Percentiles rank a stretch among this genome's conserved stretches.
These are phyloP conservation scores for Acipenser transmontanus DNA, from an alignment of 2,797 vertebrate species.

Conservation along the genomic window DNA sequence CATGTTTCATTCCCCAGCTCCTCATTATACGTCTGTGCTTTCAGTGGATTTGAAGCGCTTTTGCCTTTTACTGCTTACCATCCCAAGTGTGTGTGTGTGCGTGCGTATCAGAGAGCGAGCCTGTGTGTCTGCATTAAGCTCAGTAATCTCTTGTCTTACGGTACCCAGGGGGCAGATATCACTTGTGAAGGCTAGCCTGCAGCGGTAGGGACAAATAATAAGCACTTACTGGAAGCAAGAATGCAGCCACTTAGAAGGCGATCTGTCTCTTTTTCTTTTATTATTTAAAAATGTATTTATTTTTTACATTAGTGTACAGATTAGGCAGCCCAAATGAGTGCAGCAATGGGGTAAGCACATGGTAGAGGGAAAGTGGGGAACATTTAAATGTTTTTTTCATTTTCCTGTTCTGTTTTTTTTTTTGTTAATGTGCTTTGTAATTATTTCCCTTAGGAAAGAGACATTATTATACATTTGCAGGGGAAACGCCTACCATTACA, in stretches of 20 bases:
- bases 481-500: no score
- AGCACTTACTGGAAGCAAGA: background rate
- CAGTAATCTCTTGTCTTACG: slow-evolving; percentile 6
- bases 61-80: slow-evolving; percentile 18
- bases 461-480: no score
- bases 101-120: no score
- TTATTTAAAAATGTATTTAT: background rate
- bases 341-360: background rate
- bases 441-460: slow-evolving; percentile 4
- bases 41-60: slow-evolving; percentile 16
- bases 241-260: background rate
- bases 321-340: background rate
- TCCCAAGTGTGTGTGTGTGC: slow-evolving; percentile 7
- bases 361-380: background rate
- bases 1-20: slow-evolving; percentile 21
- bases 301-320: background rate
- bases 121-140: slow-evolving; percentile 7
- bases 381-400: background rate
- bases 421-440: slow-evolving; percentile 1
- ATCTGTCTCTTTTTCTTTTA: background rate
- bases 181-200: slow-evolving; percentile 6
- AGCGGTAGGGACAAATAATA: slow-evolving; percentile 6
- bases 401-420: background rate
- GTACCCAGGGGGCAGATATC: background rate
- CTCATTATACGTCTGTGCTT: slow-evolving; percentile 19